These are phyloP conservation scores for Drosophila baimaii DNA, from an alignment of 1,140 invertebrate species.

Conservation along the genomic window DNA sequence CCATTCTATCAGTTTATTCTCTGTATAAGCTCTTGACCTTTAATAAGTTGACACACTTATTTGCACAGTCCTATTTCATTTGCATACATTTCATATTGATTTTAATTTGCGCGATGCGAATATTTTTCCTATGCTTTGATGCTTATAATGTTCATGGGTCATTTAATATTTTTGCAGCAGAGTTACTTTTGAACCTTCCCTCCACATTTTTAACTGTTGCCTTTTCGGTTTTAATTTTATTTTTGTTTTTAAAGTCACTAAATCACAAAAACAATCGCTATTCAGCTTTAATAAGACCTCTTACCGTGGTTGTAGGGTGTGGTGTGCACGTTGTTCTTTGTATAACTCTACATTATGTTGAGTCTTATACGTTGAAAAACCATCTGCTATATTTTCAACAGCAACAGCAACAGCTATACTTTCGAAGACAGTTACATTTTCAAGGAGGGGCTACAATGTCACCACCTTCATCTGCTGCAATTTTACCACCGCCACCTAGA, in stretches of 20 bases:
- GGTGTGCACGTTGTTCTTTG: slow-evolving; percentile 90
- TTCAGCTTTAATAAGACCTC: slow-evolving; percentile 89
- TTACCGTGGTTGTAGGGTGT: slow-evolving; percentile 90
- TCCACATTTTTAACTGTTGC: slow-evolving; percentile 93
- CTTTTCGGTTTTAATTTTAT: slow-evolving; percentile 93
- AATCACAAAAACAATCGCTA: slow-evolving; percentile 88
- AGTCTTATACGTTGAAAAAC: slow-evolving; percentile 84
- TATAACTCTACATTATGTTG: slow-evolving; percentile 91
- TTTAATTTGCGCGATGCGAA: slow-evolving; percentile 91
- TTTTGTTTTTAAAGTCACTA: slow-evolving; percentile 90
- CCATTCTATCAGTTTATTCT: slow-evolving; percentile 91
- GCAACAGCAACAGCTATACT: slow-evolving; percentile 68
- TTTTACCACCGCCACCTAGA: slow-evolving; percentile 73
- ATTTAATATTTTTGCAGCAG: slow-evolving; percentile 91
- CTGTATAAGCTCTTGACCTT: slow-evolving; percentile 92
- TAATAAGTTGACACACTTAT: slow-evolving; percentile 91
- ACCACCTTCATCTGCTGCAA: slow-evolving; percentile 38
- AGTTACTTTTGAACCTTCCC: slow-evolving; percentile 92
- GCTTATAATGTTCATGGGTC: slow-evolving; percentile 93
- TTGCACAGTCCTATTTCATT: slow-evolving; percentile 93
- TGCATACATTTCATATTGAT: slow-evolving; percentile 92
- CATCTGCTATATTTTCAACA: slow-evolving; percentile 71
- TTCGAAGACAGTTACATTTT: slow-evolving; percentile 49
- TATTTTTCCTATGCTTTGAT: slow-evolving; percentile 94
- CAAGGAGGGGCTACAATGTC: slow-evolving; percentile 31